phyloP scores from a whole-genome alignment of 2,797 vertebrate species.

The Argya squamiceps region DNA sequence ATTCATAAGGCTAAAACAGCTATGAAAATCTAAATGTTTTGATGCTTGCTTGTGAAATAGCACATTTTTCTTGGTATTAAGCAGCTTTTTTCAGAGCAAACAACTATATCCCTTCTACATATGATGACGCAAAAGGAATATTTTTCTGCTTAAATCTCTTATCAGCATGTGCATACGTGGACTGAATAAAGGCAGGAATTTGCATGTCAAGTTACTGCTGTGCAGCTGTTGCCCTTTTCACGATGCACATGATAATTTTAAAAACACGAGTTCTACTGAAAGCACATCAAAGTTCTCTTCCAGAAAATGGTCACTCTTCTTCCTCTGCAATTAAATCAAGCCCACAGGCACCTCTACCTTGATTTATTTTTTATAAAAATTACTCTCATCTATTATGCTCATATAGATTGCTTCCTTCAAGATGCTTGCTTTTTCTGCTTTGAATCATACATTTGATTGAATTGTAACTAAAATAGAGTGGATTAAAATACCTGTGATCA shows the following conservation, averaged over 20 bases:
- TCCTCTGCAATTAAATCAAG: not conserved
- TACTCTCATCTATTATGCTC: slow-evolving; percentile 11
- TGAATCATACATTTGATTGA: slow-evolving; percentile 40
- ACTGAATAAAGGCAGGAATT: slow-evolving; percentile 59
- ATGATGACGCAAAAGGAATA: not conserved
- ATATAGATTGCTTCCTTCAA: slow-evolving; percentile 41
- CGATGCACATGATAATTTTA: slow-evolving; percentile 39
- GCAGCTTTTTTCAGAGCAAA: not conserved
- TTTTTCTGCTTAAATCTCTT: slow-evolving; percentile 38
- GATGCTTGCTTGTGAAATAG: not conserved
- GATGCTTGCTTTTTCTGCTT: slow-evolving; percentile 19
- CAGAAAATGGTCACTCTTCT: not conserved
- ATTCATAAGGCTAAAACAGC: not conserved
- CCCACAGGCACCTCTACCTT: not conserved
- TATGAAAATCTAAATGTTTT: not conserved
- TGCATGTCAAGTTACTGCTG: slow-evolving; percentile 43
- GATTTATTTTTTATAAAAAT: slow-evolving; percentile 41
- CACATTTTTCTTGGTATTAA: not conserved
- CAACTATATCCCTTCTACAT: not conserved
- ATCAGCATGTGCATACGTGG: slow-evolving; percentile 39
- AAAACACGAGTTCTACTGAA: slow-evolving; percentile 21
- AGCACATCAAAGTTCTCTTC: not conserved
- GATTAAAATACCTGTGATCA: not conserved
- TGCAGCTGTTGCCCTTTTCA: slow-evolving; percentile 62
- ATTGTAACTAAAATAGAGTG: not conserved